phyloP scores from a whole-genome alignment of 2,888 invertebrate genomes.

The Endomychus coccineus region DNA sequence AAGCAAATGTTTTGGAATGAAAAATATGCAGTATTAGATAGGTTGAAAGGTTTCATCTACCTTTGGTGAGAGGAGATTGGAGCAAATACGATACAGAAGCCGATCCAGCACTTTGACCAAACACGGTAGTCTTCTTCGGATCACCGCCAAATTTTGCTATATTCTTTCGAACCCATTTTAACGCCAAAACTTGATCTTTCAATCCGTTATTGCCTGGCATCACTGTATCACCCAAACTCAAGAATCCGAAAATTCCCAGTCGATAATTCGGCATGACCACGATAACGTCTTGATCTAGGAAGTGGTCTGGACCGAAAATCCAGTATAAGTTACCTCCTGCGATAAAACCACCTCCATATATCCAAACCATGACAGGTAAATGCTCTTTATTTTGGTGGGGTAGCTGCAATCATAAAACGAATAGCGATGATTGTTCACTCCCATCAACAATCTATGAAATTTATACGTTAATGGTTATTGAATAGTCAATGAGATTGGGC shows the following conservation, averaged over 20 bases:
- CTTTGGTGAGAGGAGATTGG: slow-evolving; percentile 7
- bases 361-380: slow-evolving; percentile 46
- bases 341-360: slow-evolving; percentile 47
- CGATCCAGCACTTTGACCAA: slow-evolving; percentile 7
- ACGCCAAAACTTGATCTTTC: slow-evolving; percentile 43
- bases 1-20: too few species aligned
- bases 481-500: too few species aligned
- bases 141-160: slow-evolving; percentile 34
- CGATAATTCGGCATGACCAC: slow-evolving; percentile 44
- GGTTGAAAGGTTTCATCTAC: too few species aligned
- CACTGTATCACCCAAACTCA: slow-evolving; percentile 40
- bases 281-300: slow-evolving; percentile 44
- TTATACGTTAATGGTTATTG: too few species aligned
- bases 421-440: too few species aligned
- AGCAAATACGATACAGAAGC: slow-evolving; percentile 5
- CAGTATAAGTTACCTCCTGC: slow-evolving; percentile 40
- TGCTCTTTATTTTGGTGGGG: too few species aligned
- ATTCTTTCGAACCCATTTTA: slow-evolving; percentile 43
- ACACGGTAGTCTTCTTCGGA: slow-evolving; percentile 6
- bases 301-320: slow-evolving; percentile 44
- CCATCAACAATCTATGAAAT: too few species aligned
- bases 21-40: too few species aligned
- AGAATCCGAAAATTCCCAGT: slow-evolving; percentile 35
- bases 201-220: slow-evolving; percentile 45
- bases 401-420: too few species aligned